Percentiles rank a stretch among this genome's conserved stretches.
These are phyloP conservation scores for Lucilia sericata DNA, from an alignment of 1,140 invertebrate genomes.

Conservation along the genomic window DNA sequence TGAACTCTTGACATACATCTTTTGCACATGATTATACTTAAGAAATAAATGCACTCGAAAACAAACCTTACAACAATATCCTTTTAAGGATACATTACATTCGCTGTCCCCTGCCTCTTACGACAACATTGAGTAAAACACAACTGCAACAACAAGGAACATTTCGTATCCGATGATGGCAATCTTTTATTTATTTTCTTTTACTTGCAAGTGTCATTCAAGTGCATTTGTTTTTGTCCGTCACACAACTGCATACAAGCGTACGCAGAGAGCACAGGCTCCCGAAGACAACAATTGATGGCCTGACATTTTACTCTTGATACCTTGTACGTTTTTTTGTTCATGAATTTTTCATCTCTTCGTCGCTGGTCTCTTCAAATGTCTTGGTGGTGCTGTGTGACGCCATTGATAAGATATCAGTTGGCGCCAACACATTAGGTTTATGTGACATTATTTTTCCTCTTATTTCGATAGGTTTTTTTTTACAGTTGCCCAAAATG, in stretches of 20 bases:
- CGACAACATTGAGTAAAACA: background rate
- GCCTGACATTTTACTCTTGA: slow-evolving; percentile 43
- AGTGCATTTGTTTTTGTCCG: slow-evolving; percentile 31
- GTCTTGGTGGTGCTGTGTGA: slow-evolving; percentile 31
- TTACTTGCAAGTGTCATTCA: slow-evolving; percentile 40
- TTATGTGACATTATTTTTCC: slow-evolving; percentile 39
- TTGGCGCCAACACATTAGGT: slow-evolving; percentile 45
- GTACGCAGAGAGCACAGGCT: slow-evolving; percentile 1
- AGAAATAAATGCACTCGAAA: slow-evolving; percentile 7
- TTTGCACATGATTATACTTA: slow-evolving; percentile 14
- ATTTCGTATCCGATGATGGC: slow-evolving; percentile 12
- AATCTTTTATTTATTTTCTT: slow-evolving; percentile 10
- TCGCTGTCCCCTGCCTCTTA: slow-evolving; percentile 20
- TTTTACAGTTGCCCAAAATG: background rate
- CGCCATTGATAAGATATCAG: slow-evolving; percentile 47
- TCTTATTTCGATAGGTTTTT: background rate
- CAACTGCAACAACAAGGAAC: background rate
- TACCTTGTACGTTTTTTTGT: slow-evolving; percentile 16
- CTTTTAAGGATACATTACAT: slow-evolving; percentile 31
- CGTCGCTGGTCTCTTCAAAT: background rate
- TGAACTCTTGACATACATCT: slow-evolving; percentile 42
- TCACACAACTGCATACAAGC: slow-evolving; percentile 12
- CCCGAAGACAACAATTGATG: slow-evolving; percentile 42
- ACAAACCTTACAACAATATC: slow-evolving; percentile 14
- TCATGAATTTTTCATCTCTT: background rate